phyloP scores from a whole-genome alignment of 2,113 vertebrate genomes.

The Chrysemys picta region DNA sequence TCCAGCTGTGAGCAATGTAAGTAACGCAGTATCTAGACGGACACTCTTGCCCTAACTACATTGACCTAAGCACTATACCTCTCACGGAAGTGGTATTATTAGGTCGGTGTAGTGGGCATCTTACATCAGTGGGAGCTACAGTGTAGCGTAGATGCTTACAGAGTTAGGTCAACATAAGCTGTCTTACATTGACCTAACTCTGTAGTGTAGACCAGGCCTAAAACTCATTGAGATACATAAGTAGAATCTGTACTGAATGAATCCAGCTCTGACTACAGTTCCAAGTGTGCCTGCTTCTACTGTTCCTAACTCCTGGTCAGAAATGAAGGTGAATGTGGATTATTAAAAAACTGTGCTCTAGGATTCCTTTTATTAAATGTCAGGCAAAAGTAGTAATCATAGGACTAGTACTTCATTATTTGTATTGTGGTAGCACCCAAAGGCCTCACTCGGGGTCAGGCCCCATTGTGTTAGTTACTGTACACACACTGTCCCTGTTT shows the following conservation, averaged over 20 bases:
- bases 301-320: neutral
- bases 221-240: neutral
- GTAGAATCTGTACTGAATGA: neutral
- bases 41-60: no score
- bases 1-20: no score
- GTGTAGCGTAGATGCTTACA: no score
- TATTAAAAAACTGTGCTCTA: neutral
- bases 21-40: no score
- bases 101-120: no score
- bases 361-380: neutral
- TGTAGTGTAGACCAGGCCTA: neutral
- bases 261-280: neutral
- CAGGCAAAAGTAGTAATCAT: neutral
- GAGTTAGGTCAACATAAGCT: no score
- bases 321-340: neutral
- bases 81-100: no score
- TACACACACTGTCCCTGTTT: neutral
- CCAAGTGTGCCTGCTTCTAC: neutral
- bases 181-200: no score
- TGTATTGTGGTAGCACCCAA: rapidly evolving
- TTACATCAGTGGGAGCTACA: no score
- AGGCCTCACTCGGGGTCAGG: neutral
- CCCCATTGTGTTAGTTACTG: neutral
- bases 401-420: neutral
- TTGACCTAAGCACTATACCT: no score